phyloP scores from a whole-genome alignment of 2,888 invertebrate species.

The Ptychoptera albimana region DNA sequence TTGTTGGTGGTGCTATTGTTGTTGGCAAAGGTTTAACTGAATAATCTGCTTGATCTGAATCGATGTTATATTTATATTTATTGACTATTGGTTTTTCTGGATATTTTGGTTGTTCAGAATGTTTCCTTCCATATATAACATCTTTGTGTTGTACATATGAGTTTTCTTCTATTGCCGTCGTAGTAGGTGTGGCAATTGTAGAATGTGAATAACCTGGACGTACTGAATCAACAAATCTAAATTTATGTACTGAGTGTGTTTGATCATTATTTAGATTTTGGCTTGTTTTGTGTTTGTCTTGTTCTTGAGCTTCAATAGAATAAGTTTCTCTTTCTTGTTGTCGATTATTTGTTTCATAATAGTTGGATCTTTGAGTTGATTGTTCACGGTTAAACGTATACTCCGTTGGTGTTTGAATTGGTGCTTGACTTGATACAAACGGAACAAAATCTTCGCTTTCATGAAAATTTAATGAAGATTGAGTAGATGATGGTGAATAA shows the following conservation, averaged over 20 bases:
- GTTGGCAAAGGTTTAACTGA: neutral
- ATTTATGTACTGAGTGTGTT: conserved; percentile 1
- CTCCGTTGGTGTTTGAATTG: no score
- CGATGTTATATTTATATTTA: no score
- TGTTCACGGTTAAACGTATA: no score
- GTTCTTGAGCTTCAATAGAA: neutral
- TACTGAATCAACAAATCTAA: conserved; percentile 2
- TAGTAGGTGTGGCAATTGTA: neutral
- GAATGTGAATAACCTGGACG: neutral
- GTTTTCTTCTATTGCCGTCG: neutral
- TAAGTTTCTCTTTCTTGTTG: neutral
- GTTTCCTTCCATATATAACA: no score
- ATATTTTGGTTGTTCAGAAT: no score
- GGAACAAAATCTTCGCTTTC: no score
- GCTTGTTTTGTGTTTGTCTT: neutral
- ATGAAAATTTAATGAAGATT: no score
- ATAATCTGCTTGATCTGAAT: neutral
- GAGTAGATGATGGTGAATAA: no score
- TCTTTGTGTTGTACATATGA: no score
- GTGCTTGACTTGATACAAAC: no score
- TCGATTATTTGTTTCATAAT: neutral
- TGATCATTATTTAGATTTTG: neutral
- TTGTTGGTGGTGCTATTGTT: neutral
- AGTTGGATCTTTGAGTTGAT: neutral
- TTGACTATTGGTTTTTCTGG: no score